Evolutionary conservation across 2,113 vertebrate genomes (phyloP), one percentile per base, ranked within the genome.

Genomic region (Trematomus loennbergii): DNA sequence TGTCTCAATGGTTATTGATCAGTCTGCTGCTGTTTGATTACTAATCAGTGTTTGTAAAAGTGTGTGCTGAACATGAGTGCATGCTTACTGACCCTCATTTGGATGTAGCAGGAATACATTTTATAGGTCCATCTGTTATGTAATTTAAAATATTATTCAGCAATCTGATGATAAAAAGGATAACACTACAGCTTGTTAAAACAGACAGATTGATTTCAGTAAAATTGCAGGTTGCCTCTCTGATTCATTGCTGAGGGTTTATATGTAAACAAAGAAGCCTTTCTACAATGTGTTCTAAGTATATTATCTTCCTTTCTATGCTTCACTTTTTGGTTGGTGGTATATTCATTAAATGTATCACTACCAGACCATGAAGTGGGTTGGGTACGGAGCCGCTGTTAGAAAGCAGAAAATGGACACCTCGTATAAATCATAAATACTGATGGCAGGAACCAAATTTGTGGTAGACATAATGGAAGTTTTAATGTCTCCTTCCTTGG

Each of bases 1-100:
- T 16, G 25, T 54, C 68, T 64, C 50, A 36, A 3, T 33, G 46
- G 17, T 65, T 78, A 89, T 90, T 78, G 89, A 87, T 86, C 62
- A 43, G 79, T 85, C 73, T 73, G 45, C 52, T 65, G 40, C 15
- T 29, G 25, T 81, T 75, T 69, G 55, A 76, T 73, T 61, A 57
- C 57, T 75, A 62, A 72, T 83, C 79, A 57, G 16, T 77, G 54
- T 64, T 73, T 79, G 10, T 63, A 33, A 80, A 9, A 53, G 12
- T 60, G 46, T 50, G 48, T 43, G 3, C 25, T 43, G 16, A 58
- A 52, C 36, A 40, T 9, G 60, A 62, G 40, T 2, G 12, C 12
- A 7, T 53, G 0, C 20, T 53, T 29, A 29, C 59, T 70, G 64
- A 70, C 71, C 53, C 6, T 67, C 48, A 11, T 57, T 66, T 6